Conservation (phyloP, 2,888 invertebrate species). For the Eristalinus sepulchralis region DNA sequence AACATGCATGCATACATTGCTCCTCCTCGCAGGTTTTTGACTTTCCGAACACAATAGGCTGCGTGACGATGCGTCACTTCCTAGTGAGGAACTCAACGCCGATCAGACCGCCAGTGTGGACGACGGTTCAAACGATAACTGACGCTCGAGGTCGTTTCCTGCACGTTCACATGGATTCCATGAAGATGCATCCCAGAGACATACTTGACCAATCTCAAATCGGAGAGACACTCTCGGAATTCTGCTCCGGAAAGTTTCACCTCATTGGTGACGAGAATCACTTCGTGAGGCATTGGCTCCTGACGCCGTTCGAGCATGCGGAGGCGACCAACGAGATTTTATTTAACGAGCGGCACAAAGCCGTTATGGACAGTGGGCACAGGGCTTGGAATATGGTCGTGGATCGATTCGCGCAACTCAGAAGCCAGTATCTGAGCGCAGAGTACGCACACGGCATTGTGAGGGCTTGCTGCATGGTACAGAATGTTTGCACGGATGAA, state of each 20-base stretch:
- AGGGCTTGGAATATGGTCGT: not conserved
- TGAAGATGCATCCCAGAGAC: not conserved
- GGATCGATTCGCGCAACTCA: conserved; percentile 25
- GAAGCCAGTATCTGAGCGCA: not conserved
- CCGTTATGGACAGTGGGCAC: not conserved
- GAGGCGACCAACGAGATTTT: not conserved
- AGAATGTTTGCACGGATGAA: conserved; percentile 38
- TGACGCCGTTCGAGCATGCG: conserved; percentile 20
- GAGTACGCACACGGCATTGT: conserved; percentile 10
- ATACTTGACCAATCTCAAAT: conserved; percentile 29
- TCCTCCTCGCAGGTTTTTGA: not conserved
- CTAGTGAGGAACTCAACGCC: not conserved
- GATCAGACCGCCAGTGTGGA: not conserved
- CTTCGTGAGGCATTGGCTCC: conserved; percentile 23
- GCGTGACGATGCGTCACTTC: conserved; percentile 10
- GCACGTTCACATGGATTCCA: conserved; percentile 17
- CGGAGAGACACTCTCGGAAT: not conserved
- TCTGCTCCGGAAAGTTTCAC: conserved; percentile 31
- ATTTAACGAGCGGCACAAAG: conserved; percentile 8
- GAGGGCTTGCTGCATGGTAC: conserved; percentile 36
- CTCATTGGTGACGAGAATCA: not conserved
- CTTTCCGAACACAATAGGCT: conserved; percentile 33
- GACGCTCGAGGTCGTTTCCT: conserved; percentile 27
- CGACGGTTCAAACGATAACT: conserved; percentile 28
- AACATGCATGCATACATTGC: not conserved